Percentiles rank a stretch among this genome's conserved stretches.
Evolutionary conservation across 2,797 vertebrate genomes (phyloP).

Genomic region (Lithobates sylvaticus): DNA sequence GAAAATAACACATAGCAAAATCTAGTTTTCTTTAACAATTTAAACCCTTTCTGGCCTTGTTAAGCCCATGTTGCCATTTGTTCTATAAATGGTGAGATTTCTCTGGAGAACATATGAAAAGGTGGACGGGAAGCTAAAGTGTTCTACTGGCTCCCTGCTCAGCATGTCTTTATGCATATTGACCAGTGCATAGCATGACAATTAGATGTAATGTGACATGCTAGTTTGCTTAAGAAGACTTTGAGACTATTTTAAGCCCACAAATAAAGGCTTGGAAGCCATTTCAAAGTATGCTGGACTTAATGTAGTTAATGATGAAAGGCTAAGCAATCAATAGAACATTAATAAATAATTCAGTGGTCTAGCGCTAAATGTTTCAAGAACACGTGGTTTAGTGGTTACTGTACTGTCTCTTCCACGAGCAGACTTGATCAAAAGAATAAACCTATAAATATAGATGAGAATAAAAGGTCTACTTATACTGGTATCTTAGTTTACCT

Average conservation of each 20-base stretch:
- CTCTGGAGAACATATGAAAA: slow-evolving; percentile 7
- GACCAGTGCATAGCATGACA: slow-evolving; percentile 19
- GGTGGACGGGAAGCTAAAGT: slow-evolving; percentile 21
- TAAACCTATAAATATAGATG: slow-evolving; percentile 51
- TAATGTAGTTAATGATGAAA: slow-evolving; percentile 64
- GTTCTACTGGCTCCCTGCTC: slow-evolving; percentile 9
- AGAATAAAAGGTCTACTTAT: slow-evolving; percentile 11
- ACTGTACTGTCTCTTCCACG: slow-evolving; percentile 36
- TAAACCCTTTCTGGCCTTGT: background rate
- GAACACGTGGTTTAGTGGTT: slow-evolving; percentile 60
- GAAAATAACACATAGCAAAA: too few relatives aligned
- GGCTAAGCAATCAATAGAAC: slow-evolving; percentile 61
- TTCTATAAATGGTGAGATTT: slow-evolving; percentile 10
- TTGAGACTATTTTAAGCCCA: slow-evolving; percentile 51
- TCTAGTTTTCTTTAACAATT: background rate
- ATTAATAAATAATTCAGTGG: slow-evolving; percentile 63
- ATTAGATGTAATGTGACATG: slow-evolving; percentile 39
- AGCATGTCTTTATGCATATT: slow-evolving; percentile 3
- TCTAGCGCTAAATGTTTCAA: slow-evolving; percentile 58
- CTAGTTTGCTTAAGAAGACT: slow-evolving; percentile 43
- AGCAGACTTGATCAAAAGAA: slow-evolving; percentile 58
- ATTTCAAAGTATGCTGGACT: slow-evolving; percentile 53
- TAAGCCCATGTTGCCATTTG: background rate
- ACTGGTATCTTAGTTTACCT: background rate
- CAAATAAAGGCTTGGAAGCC: slow-evolving; percentile 49